Evolutionary conservation across 2,113 vertebrate genomes (phyloP).

Genomic region (Camelus dromedarius): DNA sequence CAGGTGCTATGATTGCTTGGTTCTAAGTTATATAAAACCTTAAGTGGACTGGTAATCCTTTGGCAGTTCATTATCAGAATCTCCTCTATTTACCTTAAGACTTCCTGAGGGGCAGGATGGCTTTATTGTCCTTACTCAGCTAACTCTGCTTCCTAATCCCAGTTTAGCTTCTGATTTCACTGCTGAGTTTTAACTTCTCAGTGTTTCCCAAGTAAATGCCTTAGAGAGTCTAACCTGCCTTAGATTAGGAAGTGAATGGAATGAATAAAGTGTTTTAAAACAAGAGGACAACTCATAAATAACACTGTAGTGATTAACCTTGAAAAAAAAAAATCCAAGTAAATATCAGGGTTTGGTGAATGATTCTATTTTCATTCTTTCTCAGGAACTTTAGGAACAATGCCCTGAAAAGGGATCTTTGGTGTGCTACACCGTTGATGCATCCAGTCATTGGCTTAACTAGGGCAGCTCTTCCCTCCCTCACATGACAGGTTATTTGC

Average conservation of each 20-base stretch:
- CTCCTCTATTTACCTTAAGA: slow-evolving; percentile 7
- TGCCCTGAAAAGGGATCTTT: background rate
- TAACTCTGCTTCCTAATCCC: slow-evolving; percentile 6
- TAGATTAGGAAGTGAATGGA: background rate
- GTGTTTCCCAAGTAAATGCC: background rate
- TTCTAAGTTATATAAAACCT: slow-evolving; percentile 13
- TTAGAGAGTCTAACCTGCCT: background rate
- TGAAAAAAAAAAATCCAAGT: background rate
- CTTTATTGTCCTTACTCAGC: background rate
- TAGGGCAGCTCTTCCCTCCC: background rate
- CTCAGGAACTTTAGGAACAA: background rate
- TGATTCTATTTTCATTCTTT: background rate
- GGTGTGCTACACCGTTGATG: accelerated
- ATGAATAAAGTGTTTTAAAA: background rate
- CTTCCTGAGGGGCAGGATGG: background rate
- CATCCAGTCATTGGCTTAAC: background rate
- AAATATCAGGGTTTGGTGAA: background rate
- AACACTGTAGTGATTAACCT: background rate
- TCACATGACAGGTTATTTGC: background rate
- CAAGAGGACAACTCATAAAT: background rate
- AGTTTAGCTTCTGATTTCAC: slow-evolving; percentile 4
- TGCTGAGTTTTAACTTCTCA: background rate
- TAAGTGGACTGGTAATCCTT: background rate
- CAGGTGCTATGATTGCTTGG: background rate
- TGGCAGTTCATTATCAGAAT: slow-evolving; percentile 6